A percentile compares a stretch with the other conserved stretches of the same genome.
phyloP scores from a whole-genome alignment of 2,888 invertebrate genomes.

The Zaprionus bogoriensis region DNA sequence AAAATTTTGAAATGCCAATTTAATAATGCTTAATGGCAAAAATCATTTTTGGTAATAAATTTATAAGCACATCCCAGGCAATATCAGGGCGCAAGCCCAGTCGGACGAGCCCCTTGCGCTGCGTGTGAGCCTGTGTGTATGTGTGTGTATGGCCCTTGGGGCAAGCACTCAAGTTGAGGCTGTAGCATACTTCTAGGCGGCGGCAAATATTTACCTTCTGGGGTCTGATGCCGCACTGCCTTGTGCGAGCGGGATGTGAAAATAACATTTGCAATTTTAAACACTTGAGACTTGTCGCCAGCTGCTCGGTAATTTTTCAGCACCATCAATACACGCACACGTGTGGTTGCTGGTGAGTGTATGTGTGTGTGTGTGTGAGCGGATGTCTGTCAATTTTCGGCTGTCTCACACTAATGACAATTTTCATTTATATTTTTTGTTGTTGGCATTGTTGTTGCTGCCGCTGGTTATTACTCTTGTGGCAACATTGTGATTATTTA shows the following conservation, averaged over 20 bases:
- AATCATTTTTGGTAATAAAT: slow-evolving; percentile 79
- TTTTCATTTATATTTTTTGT: slow-evolving; percentile 49
- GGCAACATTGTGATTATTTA: slow-evolving; percentile 78
- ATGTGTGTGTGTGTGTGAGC: slow-evolving; percentile 1
- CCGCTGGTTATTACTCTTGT: slow-evolving; percentile 71
- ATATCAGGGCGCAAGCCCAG: slow-evolving; percentile 1
- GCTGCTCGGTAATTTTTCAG: slow-evolving; percentile 40
- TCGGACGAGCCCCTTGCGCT: slow-evolving; percentile 1
- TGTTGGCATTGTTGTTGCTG: slow-evolving; percentile 15
- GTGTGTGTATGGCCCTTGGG: slow-evolving; percentile 41
- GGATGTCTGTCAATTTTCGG: slow-evolving; percentile 44
- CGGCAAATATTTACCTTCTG: slow-evolving; percentile 73
- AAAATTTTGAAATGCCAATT: slow-evolving; percentile 76
- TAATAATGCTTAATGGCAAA: slow-evolving; percentile 79
- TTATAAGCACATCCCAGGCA: slow-evolving; percentile 57
- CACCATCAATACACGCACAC: slow-evolving; percentile 25
- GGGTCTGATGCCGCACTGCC: too few relatives aligned
- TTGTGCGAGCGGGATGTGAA: slow-evolving; percentile 54
- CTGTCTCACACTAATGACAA: slow-evolving; percentile 62
- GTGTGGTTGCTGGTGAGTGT: background rate
- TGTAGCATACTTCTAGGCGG: slow-evolving; percentile 40
- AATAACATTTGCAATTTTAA: slow-evolving; percentile 78
- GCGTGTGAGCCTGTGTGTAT: slow-evolving; percentile 17
- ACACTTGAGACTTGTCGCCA: slow-evolving; percentile 73
- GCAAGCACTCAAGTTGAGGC: slow-evolving; percentile 53